phyloP scores from a whole-genome alignment of 2,888 invertebrate genomes.

The Tipula vernalis region DNA sequence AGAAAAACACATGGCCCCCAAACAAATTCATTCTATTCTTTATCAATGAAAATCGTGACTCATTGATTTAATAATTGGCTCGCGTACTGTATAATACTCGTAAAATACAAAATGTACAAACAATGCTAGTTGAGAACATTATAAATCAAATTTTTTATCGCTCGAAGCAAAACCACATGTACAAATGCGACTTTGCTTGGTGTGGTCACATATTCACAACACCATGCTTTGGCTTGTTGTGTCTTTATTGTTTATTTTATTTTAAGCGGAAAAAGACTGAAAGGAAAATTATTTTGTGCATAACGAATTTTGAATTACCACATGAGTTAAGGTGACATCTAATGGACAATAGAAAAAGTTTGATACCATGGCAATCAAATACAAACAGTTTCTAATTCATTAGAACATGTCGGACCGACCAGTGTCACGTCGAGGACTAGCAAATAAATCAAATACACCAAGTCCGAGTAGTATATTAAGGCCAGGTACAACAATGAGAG shows the following conservation, averaged over 20 bases:
- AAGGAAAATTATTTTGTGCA: neutral
- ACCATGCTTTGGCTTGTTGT: too few relatives aligned
- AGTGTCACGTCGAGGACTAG: slow-evolving; percentile 17
- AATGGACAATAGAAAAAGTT: neutral
- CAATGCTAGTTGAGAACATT: too few relatives aligned
- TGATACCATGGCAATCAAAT: neutral
- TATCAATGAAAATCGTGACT: too few relatives aligned
- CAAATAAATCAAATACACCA: neutral
- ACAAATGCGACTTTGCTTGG: too few relatives aligned
- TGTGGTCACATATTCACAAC: too few relatives aligned
- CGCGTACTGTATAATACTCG: neutral
- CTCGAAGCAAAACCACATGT: neutral
- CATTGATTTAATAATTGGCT: too few relatives aligned
- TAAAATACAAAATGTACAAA: neutral
- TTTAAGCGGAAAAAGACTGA: neutral
- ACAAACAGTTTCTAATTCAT: neutral
- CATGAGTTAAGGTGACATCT: neutral
- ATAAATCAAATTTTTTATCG: too few relatives aligned
- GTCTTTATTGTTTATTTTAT: too few relatives aligned
- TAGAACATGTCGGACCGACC: slow-evolving; percentile 15
- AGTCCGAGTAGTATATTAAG: slow-evolving; percentile 8
- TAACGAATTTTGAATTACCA: neutral
- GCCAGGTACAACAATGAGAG: slow-evolving; percentile 10
- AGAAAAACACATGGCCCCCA: too few relatives aligned
- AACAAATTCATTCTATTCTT: too few relatives aligned